phyloP scores from a whole-genome alignment of 2,797 vertebrate species.

The Arnoldichthys spilopterus region DNA sequence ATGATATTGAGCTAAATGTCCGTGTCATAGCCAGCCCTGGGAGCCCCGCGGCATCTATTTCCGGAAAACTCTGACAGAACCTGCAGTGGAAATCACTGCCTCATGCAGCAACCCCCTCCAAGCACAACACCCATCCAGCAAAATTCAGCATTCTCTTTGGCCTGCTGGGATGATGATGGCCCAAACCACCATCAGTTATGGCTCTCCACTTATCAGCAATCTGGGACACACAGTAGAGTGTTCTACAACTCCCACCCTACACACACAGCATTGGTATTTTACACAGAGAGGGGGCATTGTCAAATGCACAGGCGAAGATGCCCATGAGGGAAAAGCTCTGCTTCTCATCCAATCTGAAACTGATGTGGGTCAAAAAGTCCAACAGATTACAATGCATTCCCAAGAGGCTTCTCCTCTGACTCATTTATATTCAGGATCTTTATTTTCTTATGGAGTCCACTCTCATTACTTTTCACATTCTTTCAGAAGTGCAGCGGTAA shows the following conservation, averaged over 20 bases:
- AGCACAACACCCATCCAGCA: conserved; percentile 52
- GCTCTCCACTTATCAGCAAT: conserved; percentile 40
- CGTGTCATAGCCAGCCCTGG: conserved; percentile 36
- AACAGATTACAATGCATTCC: conserved; percentile 31
- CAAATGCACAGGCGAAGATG: conserved; percentile 1
- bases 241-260: conserved; percentile 25
- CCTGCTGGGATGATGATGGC: conserved; percentile 23
- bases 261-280: conserved; percentile 33
- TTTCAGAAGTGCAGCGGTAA: conserved; percentile 56
- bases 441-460: conserved; percentile 54
- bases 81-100: conserved; percentile 59
- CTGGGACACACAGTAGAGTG: conserved; percentile 35
- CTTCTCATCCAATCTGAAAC: conserved; percentile 23
- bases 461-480: conserved; percentile 64
- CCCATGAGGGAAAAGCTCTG: conserved; percentile 22
- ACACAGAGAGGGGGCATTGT: conserved; percentile 17
- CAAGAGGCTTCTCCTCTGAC: conserved; percentile 28
- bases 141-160: conserved; percentile 13
- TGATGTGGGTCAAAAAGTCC: conserved; percentile 21
- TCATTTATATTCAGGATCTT: conserved; percentile 51
- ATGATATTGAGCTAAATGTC: conserved; percentile 52
- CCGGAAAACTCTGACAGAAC: conserved; percentile 66
- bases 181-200: conserved; percentile 25
- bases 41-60: conserved; percentile 28
- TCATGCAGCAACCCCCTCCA: conserved; percentile 51